These are phyloP conservation scores for Mycalesis mineus DNA, from an alignment of 2,888 invertebrate species.

Conservation along the genomic window DNA sequence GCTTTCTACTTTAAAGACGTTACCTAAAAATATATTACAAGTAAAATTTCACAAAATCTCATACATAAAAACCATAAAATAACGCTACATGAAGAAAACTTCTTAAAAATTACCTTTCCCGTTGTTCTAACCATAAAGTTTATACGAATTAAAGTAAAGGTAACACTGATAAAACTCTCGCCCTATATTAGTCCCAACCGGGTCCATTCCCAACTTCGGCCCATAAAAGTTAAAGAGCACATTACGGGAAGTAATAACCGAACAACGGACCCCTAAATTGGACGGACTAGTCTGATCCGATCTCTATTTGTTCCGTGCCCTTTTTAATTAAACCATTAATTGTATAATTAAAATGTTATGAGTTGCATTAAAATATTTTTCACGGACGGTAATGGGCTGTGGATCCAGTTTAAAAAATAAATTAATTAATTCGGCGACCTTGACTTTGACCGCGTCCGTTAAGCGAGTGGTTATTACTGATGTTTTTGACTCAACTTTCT, in stretches of 20 bases:
- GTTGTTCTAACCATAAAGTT: slow-evolving; percentile 44
- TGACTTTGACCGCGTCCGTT: too few relatives aligned
- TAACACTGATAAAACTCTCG: slow-evolving; percentile 62
- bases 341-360: slow-evolving; percentile 17
- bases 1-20: too few relatives aligned
- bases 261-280: slow-evolving; percentile 64
- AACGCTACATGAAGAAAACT: neutral
- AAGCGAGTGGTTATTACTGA: too few relatives aligned
- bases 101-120: slow-evolving; percentile 5
- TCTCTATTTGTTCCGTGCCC: slow-evolving; percentile 28
- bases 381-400: too few relatives aligned
- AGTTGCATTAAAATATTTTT: neutral
- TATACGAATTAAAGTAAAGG: slow-evolving; percentile 58
- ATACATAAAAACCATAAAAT: neutral
- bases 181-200: slow-evolving; percentile 63
- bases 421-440: too few relatives aligned
- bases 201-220: slow-evolving; percentile 61
- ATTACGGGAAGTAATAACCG: slow-evolving; percentile 74
- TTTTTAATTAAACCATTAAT: slow-evolving; percentile 27
- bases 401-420: too few relatives aligned
- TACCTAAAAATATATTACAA: too few relatives aligned
- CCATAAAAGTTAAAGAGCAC: slow-evolving; percentile 77
- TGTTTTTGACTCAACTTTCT: too few relatives aligned
- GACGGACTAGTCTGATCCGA: slow-evolving; percentile 28
- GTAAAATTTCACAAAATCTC: too few relatives aligned